A percentile compares a stretch with the other conserved stretches of the same genome.
Evolutionary conservation across 2,888 invertebrate species (phyloP).

Genomic region (Scaptomyza caliginosa): DNA sequence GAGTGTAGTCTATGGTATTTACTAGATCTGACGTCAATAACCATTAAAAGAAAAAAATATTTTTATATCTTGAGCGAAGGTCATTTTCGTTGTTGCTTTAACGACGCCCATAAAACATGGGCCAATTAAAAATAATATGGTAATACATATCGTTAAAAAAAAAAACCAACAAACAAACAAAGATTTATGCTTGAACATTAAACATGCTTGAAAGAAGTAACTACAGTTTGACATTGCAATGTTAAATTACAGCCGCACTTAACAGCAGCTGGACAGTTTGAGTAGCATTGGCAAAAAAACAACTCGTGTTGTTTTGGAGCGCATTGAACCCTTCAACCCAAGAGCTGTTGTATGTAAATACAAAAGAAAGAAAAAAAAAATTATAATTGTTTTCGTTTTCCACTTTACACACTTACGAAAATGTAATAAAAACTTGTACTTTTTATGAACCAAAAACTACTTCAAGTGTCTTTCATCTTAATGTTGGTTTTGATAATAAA

Average conservation of each 20-base stretch:
- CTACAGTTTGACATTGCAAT: background rate
- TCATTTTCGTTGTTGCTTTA: too few relatives aligned
- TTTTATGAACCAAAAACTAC: background rate
- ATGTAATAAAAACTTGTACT: background rate
- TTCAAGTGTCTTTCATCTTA: background rate
- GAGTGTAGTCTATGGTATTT: too few relatives aligned
- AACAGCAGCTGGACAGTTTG: too few relatives aligned
- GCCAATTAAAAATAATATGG: background rate
- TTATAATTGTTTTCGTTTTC: background rate
- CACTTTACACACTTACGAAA: background rate
- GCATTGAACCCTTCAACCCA: conserved; percentile 29
- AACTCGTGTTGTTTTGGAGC: conserved; percentile 12
- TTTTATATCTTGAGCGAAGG: too few relatives aligned
- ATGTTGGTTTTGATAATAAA: too few relatives aligned
- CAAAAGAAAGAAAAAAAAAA: too few relatives aligned
- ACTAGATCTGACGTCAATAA: too few relatives aligned
- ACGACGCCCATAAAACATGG: background rate
- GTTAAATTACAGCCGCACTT: too few relatives aligned
- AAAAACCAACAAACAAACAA: background rate
- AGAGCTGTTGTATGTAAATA: background rate
- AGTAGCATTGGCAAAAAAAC: background rate
- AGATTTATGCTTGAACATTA: background rate
- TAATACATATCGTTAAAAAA: background rate
- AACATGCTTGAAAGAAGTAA: background rate
- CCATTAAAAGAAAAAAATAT: too few relatives aligned